These are phyloP conservation scores for Chrysocyon brachyurus DNA, from an alignment of 2,797 vertebrate species.

Conservation along the genomic window DNA sequence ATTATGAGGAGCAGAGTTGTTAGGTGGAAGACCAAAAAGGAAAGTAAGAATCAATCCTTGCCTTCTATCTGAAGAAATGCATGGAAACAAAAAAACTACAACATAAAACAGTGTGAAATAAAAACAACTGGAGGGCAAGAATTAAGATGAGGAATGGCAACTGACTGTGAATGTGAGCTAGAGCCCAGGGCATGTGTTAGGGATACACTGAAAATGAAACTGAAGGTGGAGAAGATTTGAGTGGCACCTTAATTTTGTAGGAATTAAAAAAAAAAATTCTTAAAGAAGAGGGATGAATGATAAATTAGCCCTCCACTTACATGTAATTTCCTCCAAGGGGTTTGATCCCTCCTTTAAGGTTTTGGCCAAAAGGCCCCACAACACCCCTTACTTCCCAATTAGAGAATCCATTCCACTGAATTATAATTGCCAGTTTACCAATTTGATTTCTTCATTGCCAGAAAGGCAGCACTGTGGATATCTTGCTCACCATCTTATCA, in stretches of 20 bases:
- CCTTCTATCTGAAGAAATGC: background rate
- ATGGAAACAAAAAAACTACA: background rate
- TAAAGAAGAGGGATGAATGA: slow-evolving; percentile 34
- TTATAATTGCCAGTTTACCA: background rate
- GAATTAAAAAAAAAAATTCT: background rate
- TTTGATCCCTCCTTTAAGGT: background rate
- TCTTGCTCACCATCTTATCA: background rate
- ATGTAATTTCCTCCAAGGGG: background rate
- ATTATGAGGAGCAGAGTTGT: background rate
- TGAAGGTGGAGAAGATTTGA: background rate
- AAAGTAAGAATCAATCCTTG: background rate
- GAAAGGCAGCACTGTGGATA: background rate
- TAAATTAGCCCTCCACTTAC: background rate
- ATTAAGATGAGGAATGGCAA: background rate
- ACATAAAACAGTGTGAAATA: background rate
- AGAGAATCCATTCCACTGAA: background rate
- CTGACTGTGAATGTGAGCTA: background rate
- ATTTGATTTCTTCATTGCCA: background rate
- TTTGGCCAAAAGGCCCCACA: background rate
- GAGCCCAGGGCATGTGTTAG: background rate
- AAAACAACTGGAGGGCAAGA: background rate
- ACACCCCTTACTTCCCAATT: background rate
- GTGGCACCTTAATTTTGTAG: background rate
- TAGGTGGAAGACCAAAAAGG: background rate
- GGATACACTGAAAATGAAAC: background rate